These are phyloP conservation scores for Proctacanthus coquilletti DNA, from an alignment of 1,140 invertebrate species.

Conservation along the genomic window DNA sequence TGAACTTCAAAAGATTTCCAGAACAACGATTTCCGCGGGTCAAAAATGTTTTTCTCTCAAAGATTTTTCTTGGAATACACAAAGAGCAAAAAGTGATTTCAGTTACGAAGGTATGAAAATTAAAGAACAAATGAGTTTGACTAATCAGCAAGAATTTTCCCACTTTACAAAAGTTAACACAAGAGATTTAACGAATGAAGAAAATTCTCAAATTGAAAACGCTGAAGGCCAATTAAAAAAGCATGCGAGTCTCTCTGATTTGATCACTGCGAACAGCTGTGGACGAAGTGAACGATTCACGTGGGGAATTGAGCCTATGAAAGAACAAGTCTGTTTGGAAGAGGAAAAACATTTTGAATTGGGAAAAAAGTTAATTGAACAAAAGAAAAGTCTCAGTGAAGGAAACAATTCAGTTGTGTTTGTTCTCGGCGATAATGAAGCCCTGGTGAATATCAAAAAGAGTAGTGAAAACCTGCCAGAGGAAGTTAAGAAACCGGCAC, in stretches of 20 bases:
- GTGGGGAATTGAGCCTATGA: conserved; percentile 28
- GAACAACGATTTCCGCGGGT: no score
- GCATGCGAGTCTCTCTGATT: conserved; percentile 22
- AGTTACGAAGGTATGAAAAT: no score
- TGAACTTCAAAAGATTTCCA: no score
- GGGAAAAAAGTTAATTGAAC: conserved; percentile 21
- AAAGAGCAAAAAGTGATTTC: no score
- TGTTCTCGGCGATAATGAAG: conserved; percentile 58
- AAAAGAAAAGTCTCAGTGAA: conserved; percentile 18
- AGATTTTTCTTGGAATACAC: no score
- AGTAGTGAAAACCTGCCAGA: conserved; percentile 22
- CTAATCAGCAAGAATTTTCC: no score
- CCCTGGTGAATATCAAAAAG: conserved; percentile 33
- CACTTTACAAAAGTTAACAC: no score
- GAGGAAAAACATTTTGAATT: conserved; percentile 27
- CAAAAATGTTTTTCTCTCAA: no score
- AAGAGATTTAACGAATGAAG: no score
- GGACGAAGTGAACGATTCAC: conserved; percentile 27
- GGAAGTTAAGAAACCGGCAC: not conserved
- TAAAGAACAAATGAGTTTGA: no score
- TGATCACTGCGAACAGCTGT: conserved; percentile 29
- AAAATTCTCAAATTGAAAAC: no score
- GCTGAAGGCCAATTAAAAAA: no score
- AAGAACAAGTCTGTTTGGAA: conserved; percentile 21
- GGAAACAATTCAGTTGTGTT: conserved; percentile 42